A percentile compares a stretch with the other conserved stretches of the same genome.
These are phyloP conservation scores for Crotalus tigris DNA, from an alignment of 2,113 vertebrate species.

Conservation along the genomic window DNA sequence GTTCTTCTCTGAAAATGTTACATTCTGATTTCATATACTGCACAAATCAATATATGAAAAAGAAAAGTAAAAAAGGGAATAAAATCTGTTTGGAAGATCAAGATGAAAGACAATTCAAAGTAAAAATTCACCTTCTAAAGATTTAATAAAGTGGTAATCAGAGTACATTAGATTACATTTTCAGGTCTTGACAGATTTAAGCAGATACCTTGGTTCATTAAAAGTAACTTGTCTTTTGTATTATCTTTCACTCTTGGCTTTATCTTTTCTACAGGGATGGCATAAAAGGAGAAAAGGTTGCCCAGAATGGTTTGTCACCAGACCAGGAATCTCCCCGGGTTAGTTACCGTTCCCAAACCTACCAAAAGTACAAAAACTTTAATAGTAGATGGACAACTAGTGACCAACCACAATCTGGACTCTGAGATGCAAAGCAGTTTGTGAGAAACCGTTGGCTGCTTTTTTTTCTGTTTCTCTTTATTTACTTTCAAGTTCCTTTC, in stretches of 20 bases:
- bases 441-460: constrained; percentile 64
- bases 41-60: background rate
- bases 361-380: constrained; percentile 96
- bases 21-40: background rate
- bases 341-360: constrained; percentile 96
- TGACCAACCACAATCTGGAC: constrained; percentile 78
- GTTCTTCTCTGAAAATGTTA: background rate
- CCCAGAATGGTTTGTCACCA: constrained; percentile 85
- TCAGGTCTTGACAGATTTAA: background rate
- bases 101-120: background rate
- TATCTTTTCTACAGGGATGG: constrained; percentile 69
- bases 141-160: background rate
- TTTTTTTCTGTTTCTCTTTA: constrained; percentile 59
- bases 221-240: background rate
- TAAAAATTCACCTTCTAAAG: background rate
- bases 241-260: background rate
- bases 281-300: constrained; percentile 82
- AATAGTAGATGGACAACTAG: constrained; percentile 84
- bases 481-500: constrained; percentile 59
- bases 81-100: background rate
- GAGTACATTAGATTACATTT: background rate
- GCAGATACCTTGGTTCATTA: background rate
- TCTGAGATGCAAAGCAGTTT: constrained; percentile 66
- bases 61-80: background rate
- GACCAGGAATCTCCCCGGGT: constrained; percentile 94